A percentile compares a stretch with the other conserved stretches of the same genome.
phyloP scores from a whole-genome alignment of 2,797 vertebrate genomes.

The Coluber constrictor region DNA sequence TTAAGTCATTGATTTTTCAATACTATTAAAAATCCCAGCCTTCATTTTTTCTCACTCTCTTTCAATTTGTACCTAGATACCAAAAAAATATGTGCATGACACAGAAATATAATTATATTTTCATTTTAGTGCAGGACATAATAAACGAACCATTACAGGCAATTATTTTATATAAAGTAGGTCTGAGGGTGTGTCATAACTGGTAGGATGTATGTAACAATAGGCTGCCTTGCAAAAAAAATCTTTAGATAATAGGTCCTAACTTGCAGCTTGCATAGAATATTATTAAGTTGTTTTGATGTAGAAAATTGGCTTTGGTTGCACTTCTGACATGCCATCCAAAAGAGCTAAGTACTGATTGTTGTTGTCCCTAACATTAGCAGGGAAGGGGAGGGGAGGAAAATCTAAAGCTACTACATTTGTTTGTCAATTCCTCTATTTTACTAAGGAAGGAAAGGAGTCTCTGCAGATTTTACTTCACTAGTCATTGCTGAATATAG shows the following conservation, averaged over 20 bases:
- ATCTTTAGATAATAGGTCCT: neutral
- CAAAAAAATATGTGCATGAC: neutral
- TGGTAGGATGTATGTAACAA: neutral
- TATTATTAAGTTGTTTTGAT: neutral
- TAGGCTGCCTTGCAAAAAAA: neutral
- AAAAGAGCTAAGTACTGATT: neutral
- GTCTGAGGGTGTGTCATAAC: neutral
- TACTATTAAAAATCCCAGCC: slow-evolving; percentile 12
- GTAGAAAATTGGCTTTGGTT: neutral
- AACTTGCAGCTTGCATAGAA: neutral
- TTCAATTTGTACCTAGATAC: neutral
- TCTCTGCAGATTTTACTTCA: neutral
- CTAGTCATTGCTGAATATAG: neutral
- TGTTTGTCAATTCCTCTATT: neutral
- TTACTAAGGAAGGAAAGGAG: neutral
- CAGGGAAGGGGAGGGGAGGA: neutral
- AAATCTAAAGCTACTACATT: neutral
- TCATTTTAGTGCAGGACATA: neutral
- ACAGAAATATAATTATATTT: neutral
- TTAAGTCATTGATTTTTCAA: neutral
- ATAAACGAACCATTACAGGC: neutral
- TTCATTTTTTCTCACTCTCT: neutral
- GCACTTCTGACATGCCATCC: neutral
- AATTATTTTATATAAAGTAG: neutral
- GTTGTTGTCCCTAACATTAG: neutral